Conservation (phyloP, 2,888 invertebrate species). For the Pristionchus exspectatus region DNA sequence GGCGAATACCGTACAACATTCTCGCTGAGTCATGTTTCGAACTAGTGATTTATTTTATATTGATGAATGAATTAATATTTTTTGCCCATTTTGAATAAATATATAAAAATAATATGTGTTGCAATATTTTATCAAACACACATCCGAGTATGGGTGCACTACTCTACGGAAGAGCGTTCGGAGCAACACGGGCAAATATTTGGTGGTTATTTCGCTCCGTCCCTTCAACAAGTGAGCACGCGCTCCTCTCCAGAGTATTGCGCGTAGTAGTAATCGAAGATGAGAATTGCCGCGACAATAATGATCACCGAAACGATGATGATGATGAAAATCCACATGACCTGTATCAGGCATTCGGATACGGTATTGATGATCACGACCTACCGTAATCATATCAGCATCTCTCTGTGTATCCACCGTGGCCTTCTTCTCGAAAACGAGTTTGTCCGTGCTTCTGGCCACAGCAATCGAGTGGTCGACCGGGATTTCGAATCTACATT, state of each 20-base stretch:
- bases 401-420: too few relatives aligned
- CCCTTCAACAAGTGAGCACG: slow-evolving; percentile 8
- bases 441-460: background rate
- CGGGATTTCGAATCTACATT: background rate
- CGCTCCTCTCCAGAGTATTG: background rate
- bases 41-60: background rate
- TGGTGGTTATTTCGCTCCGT: background rate
- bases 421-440: background rate
- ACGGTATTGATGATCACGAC: background rate
- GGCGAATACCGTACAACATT: background rate
- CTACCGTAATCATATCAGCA: background rate
- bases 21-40: background rate
- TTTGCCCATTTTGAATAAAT: background rate
- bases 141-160: background rate
- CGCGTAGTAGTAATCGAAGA: background rate
- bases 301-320: background rate
- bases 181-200: slow-evolving; percentile 25
- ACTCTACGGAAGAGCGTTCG: background rate
- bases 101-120: background rate
- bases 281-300: background rate
- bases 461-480: background rate
- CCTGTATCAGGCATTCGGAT: background rate
- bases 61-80: background rate
- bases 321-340: background rate
- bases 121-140: slow-evolving; percentile 11